Percentiles rank a stretch among this genome's conserved stretches.
Evolutionary conservation across 2,888 invertebrate species (phyloP).

Genomic region (Carterocephalus palaemon): DNA sequence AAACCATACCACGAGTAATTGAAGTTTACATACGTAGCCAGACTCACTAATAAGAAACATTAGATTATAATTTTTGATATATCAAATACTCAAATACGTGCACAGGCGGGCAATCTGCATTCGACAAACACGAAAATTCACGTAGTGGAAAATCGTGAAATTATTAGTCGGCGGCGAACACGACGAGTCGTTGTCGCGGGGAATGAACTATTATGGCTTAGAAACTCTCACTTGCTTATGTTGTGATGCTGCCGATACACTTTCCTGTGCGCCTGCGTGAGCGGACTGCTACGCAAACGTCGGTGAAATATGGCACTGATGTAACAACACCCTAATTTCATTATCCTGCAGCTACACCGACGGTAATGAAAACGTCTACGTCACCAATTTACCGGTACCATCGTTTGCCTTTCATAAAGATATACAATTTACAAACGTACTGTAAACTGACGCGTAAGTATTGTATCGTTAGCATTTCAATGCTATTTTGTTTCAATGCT

Average conservation of each 20-base stretch:
- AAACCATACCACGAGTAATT: no score
- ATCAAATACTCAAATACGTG: no score
- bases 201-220: conserved; percentile 65
- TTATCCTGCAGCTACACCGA: conserved; percentile 46
- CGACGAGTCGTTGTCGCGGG: conserved; percentile 43
- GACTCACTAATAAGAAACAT: no score
- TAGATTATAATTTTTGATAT: no score
- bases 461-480: conserved; percentile 5
- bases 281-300: conserved; percentile 50
- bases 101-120: no score
- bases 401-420: conserved; percentile 13
- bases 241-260: conserved; percentile 71
- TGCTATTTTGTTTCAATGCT: conserved; percentile 2
- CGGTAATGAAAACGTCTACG: conserved; percentile 29
- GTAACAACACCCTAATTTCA: conserved; percentile 60
- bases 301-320: conserved; percentile 45
- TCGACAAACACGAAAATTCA: background rate
- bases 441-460: background rate
- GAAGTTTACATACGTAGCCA: no score
- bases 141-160: background rate
- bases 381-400: conserved; percentile 24
- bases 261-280: conserved; percentile 67
- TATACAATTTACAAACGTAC: background rate
- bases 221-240: conserved; percentile 65
- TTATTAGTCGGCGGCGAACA: background rate